phyloP scores from a whole-genome alignment of 2,113 vertebrate species.

The Ranitomeya variabilis region DNA sequence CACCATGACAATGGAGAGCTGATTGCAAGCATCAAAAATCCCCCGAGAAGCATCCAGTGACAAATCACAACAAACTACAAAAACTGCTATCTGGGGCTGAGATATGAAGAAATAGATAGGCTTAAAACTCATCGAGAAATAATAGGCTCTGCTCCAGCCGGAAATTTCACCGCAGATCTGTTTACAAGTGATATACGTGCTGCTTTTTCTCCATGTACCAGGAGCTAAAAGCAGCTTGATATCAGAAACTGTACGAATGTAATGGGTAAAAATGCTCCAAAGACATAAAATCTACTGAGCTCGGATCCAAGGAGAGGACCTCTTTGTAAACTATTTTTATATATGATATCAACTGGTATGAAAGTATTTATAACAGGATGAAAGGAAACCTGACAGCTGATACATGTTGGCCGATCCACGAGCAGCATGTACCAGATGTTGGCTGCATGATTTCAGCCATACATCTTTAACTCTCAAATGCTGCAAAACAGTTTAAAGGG shows the following conservation, averaged over 20 bases:
- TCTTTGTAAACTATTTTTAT: too few relatives aligned
- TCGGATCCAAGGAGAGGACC: not conserved
- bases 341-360: too few relatives aligned
- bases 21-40: conserved; percentile 22
- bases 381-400: too few relatives aligned
- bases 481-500: too few relatives aligned
- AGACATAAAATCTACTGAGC: not conserved
- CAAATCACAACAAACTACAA: conserved; percentile 27
- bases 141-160: not conserved
- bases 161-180: not conserved
- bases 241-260: not conserved
- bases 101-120: not conserved
- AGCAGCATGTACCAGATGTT: too few relatives aligned
- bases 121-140: not conserved
- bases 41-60: conserved; percentile 2
- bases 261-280: not conserved
- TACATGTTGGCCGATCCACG: too few relatives aligned
- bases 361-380: too few relatives aligned
- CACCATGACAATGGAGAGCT: not conserved
- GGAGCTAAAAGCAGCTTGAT: not conserved
- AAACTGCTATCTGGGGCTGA: conserved; percentile 1
- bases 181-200: not conserved
- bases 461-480: too few relatives aligned
- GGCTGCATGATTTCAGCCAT: too few relatives aligned
- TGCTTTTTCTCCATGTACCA: not conserved